Base-by-base conservation (phyloP, 1,140 invertebrate species). In the Drosophila kohkoa region DNA sequence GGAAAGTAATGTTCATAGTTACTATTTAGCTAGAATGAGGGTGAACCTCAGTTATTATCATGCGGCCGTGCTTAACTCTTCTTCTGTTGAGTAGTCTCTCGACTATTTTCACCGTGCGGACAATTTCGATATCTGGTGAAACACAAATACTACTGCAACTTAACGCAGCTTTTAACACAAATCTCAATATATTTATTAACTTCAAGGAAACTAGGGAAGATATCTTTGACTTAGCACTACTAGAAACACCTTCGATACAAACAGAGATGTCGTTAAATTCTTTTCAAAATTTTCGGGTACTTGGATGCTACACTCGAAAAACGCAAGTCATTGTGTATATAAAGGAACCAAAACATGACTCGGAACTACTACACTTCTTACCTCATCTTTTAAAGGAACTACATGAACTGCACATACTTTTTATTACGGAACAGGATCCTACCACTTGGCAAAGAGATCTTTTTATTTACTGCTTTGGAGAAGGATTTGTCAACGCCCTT, bases 401-500 rank as follows among this genome's bases (percentile, higher is more conserved):
- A 0, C 69, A 87, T 55, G 76, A 80, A 15, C n/a, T 75, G 5
- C 52, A 79, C 7, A 43, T 87, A 3, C 48, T 71, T 1, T 86
- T 87, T n/a, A 30, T 86, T 5, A 52, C 32, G n/a, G 1, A 4
- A 1, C 1, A 63, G 5, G 8, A 62, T 1, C 16, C 68, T 0
- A 10, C 2, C 1, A 6, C 6, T 3, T 38, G 35, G 10, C 41
- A 25, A 32, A 3, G 45, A n/a, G 28, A 77, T 2, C 48, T 87
- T 1, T 82, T 43, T 35, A 16, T 1, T 0, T 82, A 68, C 45
- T 79, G 82, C 58, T 87, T 72, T 13, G 8, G 45, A 3, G 11
- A 72, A 2, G 83, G 83, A 0, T 80, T 88, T 8, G 54, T 88
- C 1, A 74, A 87, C 58, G 73, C 57, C 1, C 3, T 87, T 30